phyloP scores from a whole-genome alignment of 2,797 vertebrate species.

The Danionella dracula region DNA sequence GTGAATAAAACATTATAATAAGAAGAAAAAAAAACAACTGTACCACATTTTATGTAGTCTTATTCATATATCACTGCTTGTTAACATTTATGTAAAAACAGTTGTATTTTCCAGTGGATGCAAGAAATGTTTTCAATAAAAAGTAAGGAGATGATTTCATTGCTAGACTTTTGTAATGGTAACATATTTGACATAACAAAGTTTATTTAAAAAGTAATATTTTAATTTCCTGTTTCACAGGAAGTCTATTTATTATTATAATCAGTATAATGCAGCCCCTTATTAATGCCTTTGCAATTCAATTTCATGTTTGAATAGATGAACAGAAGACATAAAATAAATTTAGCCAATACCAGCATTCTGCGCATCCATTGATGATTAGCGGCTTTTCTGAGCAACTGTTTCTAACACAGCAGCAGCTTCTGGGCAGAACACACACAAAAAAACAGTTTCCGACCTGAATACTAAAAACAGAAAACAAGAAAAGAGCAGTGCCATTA shows the following conservation, averaged over 20 bases:
- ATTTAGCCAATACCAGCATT: slow-evolving; percentile 59
- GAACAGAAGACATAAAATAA: slow-evolving; percentile 58
- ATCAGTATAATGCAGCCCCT: slow-evolving; percentile 47
- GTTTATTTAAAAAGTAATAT: no score
- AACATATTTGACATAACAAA: neutral
- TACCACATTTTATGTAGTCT: no score
- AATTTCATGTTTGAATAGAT: slow-evolving; percentile 52
- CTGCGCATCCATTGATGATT: slow-evolving; percentile 57
- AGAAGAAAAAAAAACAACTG: neutral
- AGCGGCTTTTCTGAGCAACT: no score
- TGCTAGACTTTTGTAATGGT: neutral
- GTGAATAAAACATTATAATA: slow-evolving; percentile 38
- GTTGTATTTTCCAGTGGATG: no score
- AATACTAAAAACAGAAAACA: slow-evolving; percentile 55
- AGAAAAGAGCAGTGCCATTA: no score
- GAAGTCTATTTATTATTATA: slow-evolving; percentile 8
- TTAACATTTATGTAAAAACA: no score
- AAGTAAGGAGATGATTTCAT: no score
- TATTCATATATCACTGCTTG: no score
- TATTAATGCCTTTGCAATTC: slow-evolving; percentile 57
- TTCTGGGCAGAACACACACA: slow-evolving; percentile 53
- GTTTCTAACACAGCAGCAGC: slow-evolving; percentile 60
- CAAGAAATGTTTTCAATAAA: no score
- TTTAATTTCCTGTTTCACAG: neutral
- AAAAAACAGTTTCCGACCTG: slow-evolving; percentile 48